These are phyloP conservation scores for Orcinus orca DNA, from an alignment of 2,113 vertebrate species.

Conservation along the genomic window DNA sequence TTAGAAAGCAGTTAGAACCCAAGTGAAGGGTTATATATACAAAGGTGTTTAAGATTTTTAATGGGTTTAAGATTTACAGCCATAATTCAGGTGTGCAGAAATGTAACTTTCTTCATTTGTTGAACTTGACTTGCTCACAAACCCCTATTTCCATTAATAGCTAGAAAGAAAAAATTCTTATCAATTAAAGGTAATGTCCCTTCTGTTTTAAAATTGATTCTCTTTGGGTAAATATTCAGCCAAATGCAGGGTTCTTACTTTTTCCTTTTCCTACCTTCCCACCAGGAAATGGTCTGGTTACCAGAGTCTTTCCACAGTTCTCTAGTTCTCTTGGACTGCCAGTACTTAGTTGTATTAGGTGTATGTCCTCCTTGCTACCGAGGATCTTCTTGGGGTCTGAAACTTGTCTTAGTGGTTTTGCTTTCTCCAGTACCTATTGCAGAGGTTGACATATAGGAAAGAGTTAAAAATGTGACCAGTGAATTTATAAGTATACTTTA, in stretches of 20 bases:
- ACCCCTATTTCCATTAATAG: not conserved
- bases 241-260: not conserved
- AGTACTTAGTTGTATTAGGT: not conserved
- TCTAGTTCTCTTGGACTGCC: not conserved
- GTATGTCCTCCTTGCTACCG: not conserved
- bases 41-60: not conserved
- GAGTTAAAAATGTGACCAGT: slow-evolving; percentile 15
- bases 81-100: not conserved
- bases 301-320: not conserved
- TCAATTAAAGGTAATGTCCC: not conserved
- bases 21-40: not conserved
- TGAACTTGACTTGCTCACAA: not conserved
- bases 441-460: not conserved
- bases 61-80: slow-evolving; percentile 1
- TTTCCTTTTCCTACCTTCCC: not conserved
- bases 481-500: slow-evolving; percentile 42
- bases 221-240: not conserved
- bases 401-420: not conserved
- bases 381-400: not conserved
- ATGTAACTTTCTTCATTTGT: slow-evolving; percentile 5
- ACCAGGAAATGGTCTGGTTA: not conserved
- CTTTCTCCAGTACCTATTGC: not conserved
- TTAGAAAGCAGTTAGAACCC: not conserved
- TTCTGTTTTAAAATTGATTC: slow-evolving; percentile 28
- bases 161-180: not conserved